These are phyloP conservation scores for Micronycteris hirsuta DNA, from an alignment of 2,113 vertebrate species.

Conservation along the genomic window DNA sequence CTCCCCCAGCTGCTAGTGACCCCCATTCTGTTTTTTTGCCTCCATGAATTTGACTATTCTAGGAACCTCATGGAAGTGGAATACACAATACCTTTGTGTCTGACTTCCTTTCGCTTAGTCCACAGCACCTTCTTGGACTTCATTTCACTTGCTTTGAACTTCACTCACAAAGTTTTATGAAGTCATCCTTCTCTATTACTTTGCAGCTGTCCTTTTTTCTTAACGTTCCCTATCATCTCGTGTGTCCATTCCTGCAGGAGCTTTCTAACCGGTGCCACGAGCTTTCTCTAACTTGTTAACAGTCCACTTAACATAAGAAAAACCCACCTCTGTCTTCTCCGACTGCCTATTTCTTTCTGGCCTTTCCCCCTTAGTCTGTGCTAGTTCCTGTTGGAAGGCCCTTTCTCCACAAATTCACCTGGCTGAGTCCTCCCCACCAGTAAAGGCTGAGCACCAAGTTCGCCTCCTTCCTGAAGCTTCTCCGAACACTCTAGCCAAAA, in stretches of 20 bases:
- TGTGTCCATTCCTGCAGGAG: neutral
- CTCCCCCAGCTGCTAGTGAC: neutral
- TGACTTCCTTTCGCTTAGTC: neutral
- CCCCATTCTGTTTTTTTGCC: neutral
- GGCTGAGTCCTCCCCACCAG: too few relatives aligned
- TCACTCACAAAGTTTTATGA: neutral
- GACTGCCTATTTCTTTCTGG: too few relatives aligned
- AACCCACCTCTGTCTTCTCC: too few relatives aligned
- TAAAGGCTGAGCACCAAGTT: too few relatives aligned
- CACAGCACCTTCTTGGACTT: neutral
- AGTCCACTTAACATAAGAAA: neutral
- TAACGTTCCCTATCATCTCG: neutral
- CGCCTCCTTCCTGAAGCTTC: too few relatives aligned
- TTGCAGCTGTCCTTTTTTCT: neutral
- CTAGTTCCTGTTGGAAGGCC: too few relatives aligned
- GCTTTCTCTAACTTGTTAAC: neutral
- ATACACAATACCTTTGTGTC: neutral
- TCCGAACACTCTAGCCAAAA: too few relatives aligned
- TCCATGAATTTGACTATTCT: neutral
- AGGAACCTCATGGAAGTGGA: neutral
- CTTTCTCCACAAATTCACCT: too few relatives aligned
- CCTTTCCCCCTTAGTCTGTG: too few relatives aligned
- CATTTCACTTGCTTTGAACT: neutral
- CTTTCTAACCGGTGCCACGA: neutral
- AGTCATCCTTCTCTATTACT: neutral